Evolutionary conservation across 2,888 invertebrate species (phyloP), one percentile per base, ranked within the genome.

Genomic region (Pterostichus niger): DNA sequence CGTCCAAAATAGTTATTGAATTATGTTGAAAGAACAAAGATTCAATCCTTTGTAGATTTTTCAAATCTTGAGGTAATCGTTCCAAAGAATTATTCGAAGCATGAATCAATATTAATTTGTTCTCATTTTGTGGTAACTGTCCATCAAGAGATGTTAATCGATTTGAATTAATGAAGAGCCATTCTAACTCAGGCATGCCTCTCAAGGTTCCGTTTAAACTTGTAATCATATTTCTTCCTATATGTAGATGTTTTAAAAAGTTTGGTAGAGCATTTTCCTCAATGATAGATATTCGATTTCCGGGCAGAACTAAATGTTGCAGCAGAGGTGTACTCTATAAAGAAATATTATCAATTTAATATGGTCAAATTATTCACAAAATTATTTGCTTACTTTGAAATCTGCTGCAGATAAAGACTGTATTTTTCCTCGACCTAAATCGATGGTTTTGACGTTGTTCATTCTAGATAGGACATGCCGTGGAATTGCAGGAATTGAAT

Each of bases 381-480:
- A 59, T 59, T 59, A 1, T 17, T 11, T 71, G 17, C 91, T 91
- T 91, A 96, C 96, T 91, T 93, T 93, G 86, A 98, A 94, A 87
- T 96, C 96, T 77, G 94, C 93, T 85, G 94, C 92, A 35, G 93
- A 92, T 78, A 98, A 92, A 76, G 93, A 92, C 84, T 92, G 93
- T 85, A 98, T 94, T 85, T 93, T 93, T 87, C 97, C 96, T 85
- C 96, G 92, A 85, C 95, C 95, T 83, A 98, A 91, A 89, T 97
- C 96, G 84, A 98, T 91, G 0, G 95, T 95, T 87, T 94, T 93
- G 83, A 98, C 92, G 85, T 94, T 93, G 0, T 96, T 95, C 90
- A 97, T 92, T 87, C 95, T 94, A 77, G 93, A 92, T 84, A 96
- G 91, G 64, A 96, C 93, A 85, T 95, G 93, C 71, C 94, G 92